A percentile compares a stretch with the other conserved stretches of the same genome.
These are phyloP conservation scores for Tachypleus tridentatus DNA, from an alignment of 1,140 invertebrate genomes.

Conservation along the genomic window DNA sequence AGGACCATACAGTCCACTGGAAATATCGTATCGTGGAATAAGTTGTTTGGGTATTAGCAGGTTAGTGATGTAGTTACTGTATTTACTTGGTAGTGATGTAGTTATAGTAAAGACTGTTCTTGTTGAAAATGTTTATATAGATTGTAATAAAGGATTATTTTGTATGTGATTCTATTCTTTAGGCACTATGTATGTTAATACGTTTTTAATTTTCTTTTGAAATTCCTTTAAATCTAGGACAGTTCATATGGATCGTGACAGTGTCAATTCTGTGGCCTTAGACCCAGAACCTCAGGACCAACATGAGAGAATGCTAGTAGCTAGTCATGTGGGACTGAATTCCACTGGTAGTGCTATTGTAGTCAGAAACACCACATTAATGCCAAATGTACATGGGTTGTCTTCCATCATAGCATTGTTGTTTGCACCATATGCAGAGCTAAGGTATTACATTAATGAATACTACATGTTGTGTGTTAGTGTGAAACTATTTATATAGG, in stretches of 20 bases:
- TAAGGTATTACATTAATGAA: conserved; percentile 36
- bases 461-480: too few species aligned
- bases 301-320: conserved; percentile 50
- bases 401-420: conserved; percentile 57
- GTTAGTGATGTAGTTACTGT: background rate
- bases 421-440: conserved; percentile 66
- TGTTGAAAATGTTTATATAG: too few species aligned
- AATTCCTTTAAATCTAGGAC: conserved; percentile 37
- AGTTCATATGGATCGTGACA: conserved; percentile 52
- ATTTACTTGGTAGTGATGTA: too few species aligned
- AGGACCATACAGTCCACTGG: conserved; percentile 62
- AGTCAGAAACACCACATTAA: conserved; percentile 63
- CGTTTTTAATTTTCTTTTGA: conserved; percentile 9
- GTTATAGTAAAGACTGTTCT: too few species aligned
- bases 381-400: conserved; percentile 75
- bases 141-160: too few species aligned
- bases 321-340: conserved; percentile 48
- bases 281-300: conserved; percentile 60
- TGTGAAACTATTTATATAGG: too few species aligned
- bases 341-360: conserved; percentile 38
- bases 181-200: background rate
- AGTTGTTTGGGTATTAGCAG: conserved; percentile 33
- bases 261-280: conserved; percentile 73
- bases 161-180: too few species aligned
- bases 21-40: conserved; percentile 51